These are phyloP conservation scores for Cyprinus carpio DNA, from an alignment of 2,113 vertebrate genomes.

Conservation along the genomic window DNA sequence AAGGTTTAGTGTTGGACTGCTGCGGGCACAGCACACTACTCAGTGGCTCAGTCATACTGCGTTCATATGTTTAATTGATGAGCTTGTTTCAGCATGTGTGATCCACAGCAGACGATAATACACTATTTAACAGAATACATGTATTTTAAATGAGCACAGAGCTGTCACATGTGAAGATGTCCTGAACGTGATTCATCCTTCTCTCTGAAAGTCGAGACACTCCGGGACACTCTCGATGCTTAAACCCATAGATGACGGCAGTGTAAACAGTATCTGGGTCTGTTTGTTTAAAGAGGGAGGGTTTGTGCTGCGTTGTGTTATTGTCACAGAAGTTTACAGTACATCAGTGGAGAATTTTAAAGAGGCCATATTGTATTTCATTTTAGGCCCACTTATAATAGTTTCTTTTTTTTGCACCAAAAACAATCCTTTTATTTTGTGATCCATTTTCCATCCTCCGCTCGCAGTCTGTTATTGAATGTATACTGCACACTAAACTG, in stretches of 20 bases:
- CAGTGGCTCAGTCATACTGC: constrained; percentile 41
- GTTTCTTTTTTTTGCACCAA: neutral
- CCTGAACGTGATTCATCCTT: constrained; percentile 4
- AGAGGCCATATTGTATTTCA: neutral
- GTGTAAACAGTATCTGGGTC: neutral
- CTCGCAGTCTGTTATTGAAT: neutral
- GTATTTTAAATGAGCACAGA: constrained; percentile 56
- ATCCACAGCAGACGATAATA: constrained; percentile 58
- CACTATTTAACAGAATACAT: constrained; percentile 60
- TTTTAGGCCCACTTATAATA: neutral
- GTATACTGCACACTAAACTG: neutral
- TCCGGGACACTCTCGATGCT: neutral
- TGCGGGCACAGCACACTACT: neutral
- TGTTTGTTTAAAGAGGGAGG: neutral
- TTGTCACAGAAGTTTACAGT: neutral
- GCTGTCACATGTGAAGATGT: constrained; percentile 14
- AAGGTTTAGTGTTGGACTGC: too few relatives aligned
- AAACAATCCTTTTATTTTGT: neutral
- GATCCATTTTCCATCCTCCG: neutral
- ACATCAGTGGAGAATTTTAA: neutral
- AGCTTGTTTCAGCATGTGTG: constrained; percentile 51
- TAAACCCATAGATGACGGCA: neutral
- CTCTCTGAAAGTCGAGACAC: constrained; percentile 3
- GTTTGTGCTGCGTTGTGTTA: neutral
- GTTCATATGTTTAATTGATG: constrained; percentile 63